Evolutionary conservation across 2,797 vertebrate genomes (phyloP), one percentile per base, ranked within the genome.

Genomic region (Rhinogobio ventralis): DNA sequence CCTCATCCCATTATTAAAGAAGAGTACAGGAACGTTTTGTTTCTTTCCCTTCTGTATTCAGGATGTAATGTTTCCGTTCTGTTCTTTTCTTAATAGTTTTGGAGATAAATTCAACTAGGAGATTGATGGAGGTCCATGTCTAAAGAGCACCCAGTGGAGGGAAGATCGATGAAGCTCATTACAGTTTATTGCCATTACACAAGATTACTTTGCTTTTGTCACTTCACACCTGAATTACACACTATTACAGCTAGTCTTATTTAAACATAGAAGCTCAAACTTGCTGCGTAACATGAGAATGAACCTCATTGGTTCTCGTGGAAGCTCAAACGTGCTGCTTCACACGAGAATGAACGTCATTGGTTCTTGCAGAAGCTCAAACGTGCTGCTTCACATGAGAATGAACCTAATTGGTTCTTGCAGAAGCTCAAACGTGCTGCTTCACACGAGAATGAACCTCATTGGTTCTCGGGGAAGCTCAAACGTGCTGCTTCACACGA

Each of bases 81-180:
- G 45, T 28, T 53, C n/a, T 76, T 14, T 67, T 76, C 46, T 76
- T 66, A 83, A 76, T 20, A 10, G 55, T 82, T 42, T 49, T 72
- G 17, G 28, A 51, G 19, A 30, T 67, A 39, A 57, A 68, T 83
- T 77, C n/a, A 76, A 64, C 17, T 57, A 55, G 62, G 73, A 66
- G 30, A 49, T 55, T 77, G 62, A 83, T 83, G 30, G 81, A 83
- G 60, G 45, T 75, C 33, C 60, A 30, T 83, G 60, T 66, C 60
- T 53, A 39, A 76, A 76, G 60, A 83, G 81, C 4, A 4, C n/a
- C 45, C 57, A 39, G 20, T 45, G 60, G 45, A 39, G 60, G 60
- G n/a, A 83, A 76, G 60, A 83, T 53, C 30, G 46, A 83, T 83
- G 73, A 55, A 66, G 82, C 46, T 53, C 73, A 68, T 83, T 83